Conservation (phyloP, 2,888 invertebrate species). For the Amiota mariae region DNA sequence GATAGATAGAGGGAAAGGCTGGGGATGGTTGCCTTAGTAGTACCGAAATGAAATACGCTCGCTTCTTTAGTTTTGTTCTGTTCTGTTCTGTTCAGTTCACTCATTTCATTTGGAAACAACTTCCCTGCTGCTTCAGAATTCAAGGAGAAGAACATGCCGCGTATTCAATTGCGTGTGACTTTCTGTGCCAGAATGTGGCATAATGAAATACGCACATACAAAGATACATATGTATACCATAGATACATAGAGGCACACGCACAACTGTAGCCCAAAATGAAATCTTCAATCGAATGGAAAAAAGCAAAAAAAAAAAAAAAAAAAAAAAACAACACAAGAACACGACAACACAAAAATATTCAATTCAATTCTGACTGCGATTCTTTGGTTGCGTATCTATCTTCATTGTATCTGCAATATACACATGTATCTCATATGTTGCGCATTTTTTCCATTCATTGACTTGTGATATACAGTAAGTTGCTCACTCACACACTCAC, state of each 20-base stretch:
- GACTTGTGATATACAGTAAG: neutral
- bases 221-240: neutral
- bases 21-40: neutral
- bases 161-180: conserved; percentile 65
- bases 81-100: neutral
- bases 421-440: conserved; percentile 65
- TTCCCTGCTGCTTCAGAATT: neutral
- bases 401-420: conserved; percentile 23
- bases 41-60: conserved; percentile 10
- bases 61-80: neutral
- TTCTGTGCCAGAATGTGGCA: conserved; percentile 56
- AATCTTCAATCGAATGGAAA: conserved; percentile 57
- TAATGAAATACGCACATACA: conserved; percentile 13
- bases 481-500: conserved; percentile 15
- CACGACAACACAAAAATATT: neutral
- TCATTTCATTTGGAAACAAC: neutral
- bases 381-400: conserved; percentile 7
- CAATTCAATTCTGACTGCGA: conserved; percentile 41
- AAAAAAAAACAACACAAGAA: neutral
- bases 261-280: conserved; percentile 66
- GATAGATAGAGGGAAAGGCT: neutral
- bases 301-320: neutral
- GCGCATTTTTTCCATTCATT: conserved; percentile 63
- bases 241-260: conserved; percentile 46
- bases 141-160: conserved; percentile 53